phyloP scores from a whole-genome alignment of 1,140 invertebrate genomes.

The Spodoptera litura region DNA sequence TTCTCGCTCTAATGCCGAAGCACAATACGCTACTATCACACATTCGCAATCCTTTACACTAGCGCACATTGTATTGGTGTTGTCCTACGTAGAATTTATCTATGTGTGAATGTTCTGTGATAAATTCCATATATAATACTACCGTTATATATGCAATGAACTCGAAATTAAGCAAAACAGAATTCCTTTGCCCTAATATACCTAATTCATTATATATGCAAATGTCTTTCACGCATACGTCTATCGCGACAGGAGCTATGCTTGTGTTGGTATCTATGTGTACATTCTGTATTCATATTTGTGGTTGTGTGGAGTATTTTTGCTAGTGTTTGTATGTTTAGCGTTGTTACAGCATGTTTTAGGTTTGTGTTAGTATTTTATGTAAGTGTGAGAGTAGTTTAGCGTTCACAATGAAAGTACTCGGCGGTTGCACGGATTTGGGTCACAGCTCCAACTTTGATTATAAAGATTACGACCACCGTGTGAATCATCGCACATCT shows the following conservation, averaged over 20 bases:
- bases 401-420: conserved; percentile 84
- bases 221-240: conserved; percentile 64
- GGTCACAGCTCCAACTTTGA: conserved; percentile 83
- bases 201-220: conserved; percentile 52
- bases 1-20: conserved; percentile 78
- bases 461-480: conserved; percentile 81
- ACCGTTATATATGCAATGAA: conserved; percentile 42
- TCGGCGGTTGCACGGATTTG: conserved; percentile 80
- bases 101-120: conserved; percentile 49
- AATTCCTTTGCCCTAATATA: conserved; percentile 49
- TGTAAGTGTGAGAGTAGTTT: conserved; percentile 65
- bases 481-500: conserved; percentile 83
- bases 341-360: conserved; percentile 47
- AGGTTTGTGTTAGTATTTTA: conserved; percentile 50
- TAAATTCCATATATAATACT: conserved; percentile 44
- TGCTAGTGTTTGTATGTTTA: conserved; percentile 36
- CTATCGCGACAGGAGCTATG: conserved; percentile 44
- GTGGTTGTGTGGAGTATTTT: conserved; percentile 48
- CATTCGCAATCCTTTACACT: conserved; percentile 50
- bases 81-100: conserved; percentile 32
- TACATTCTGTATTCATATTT: conserved; percentile 49
- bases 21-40: conserved; percentile 74
- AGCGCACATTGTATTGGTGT: conserved; percentile 17
- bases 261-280: conserved; percentile 54
- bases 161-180: conserved; percentile 50